Base-by-base conservation (phyloP, 2,888 invertebrate genomes). In the Dasysyrphus albostriatus region DNA sequence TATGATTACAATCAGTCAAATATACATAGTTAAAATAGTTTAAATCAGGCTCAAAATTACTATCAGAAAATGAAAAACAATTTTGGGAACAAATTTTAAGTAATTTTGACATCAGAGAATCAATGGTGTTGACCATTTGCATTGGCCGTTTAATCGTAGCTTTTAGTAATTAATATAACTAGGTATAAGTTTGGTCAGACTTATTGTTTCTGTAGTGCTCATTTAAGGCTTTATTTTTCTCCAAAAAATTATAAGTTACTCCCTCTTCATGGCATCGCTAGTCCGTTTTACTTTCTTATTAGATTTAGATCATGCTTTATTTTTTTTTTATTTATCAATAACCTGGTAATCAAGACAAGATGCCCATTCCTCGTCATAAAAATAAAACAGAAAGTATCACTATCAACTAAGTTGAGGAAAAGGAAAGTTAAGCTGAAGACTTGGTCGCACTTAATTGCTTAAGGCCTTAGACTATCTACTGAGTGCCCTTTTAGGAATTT, bases 321-420 rank as follows among this genome's bases (percentile, higher is more conserved):
- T 51, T 83, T 67, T 51, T 77, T 73, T 67, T 69, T 77, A 78
- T 61, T 39, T 61, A 83, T 83, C 83, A 83, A 77, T 83, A 83
- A 83, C 77, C 83, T 73, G 73, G 73, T 77, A 79, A 83, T 83
- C 78, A 83, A 79, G 69, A 37, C 79, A 74, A 51, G 47, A 42
- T 56, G 42, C 56, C 56, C 61, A 54, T 32, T 49, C 49, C 34
- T 10, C 19, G 32, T 5, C 16, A 19, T 37, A 37, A 9, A 39
- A 39, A 39, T 29, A 34, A 19, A 8, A 58, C 24, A 32, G 24
- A 47, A 29, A 39, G 49, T 61, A 78, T 61, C 70, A 42, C n/a
- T 24, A 24, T 24, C 24, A 56, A 5, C 72, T 56, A 47, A 12
- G 19, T 29, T 9, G 14, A 54, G 4, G 19, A 16, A 39, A 16